These are phyloP conservation scores for Lysandra coridon DNA, from an alignment of 2,888 invertebrate species.

Conservation along the genomic window DNA sequence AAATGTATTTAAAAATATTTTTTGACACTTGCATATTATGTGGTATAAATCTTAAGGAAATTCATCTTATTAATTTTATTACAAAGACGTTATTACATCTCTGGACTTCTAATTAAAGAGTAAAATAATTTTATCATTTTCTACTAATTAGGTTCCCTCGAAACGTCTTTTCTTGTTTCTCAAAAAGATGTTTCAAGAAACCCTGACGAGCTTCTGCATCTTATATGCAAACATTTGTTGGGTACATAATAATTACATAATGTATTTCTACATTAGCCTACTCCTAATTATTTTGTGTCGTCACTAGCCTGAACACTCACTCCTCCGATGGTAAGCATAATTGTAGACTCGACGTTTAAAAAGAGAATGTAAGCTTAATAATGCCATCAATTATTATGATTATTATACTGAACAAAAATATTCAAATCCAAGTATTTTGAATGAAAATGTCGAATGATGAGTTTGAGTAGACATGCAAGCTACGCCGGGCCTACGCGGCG, in stretches of 20 bases:
- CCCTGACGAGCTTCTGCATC: neutral
- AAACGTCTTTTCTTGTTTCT: neutral
- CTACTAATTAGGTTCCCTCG: slow-evolving; percentile 6
- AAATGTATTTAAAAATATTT: neutral
- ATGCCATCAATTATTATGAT: too few species aligned
- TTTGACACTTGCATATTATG: neutral
- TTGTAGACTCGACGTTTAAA: too few species aligned
- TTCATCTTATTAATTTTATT: neutral
- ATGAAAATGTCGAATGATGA: too few species aligned
- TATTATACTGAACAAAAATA: too few species aligned
- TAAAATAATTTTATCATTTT: neutral
- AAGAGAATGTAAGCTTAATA: too few species aligned
- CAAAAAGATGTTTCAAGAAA: neutral
- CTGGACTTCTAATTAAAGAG: neutral
- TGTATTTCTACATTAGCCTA: neutral
- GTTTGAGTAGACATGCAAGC: too few species aligned
- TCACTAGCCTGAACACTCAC: too few species aligned
- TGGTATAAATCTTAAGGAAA: neutral
- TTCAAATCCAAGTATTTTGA: too few species aligned
- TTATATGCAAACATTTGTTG: neutral
- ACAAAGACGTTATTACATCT: slow-evolving; percentile 8
- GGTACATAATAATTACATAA: neutral
- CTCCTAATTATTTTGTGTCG: too few species aligned
- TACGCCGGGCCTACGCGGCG: too few species aligned
- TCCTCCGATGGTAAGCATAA: too few species aligned